Conservation (phyloP, 1,140 invertebrate genomes). For the Copidosoma floridanum region DNA sequence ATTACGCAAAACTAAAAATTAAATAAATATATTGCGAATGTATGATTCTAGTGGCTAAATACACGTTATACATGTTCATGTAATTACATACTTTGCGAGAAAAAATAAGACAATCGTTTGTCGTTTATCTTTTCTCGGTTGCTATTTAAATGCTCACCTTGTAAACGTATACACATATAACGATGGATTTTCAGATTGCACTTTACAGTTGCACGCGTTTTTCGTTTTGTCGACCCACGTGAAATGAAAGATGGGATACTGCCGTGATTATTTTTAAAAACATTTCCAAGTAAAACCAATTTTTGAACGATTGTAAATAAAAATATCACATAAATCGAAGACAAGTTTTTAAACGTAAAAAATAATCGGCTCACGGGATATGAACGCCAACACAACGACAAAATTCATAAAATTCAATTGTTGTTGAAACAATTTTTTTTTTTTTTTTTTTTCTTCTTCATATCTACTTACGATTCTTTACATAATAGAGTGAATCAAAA, state of each 20-base stretch:
- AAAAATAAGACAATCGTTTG: slow-evolving; percentile 6
- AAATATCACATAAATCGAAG: neutral
- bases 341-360: no score
- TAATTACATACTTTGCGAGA: slow-evolving; percentile 15
- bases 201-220: neutral
- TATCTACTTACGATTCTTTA: no score
- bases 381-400: no score
- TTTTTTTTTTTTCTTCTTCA: no score
- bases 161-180: slow-evolving; percentile 13
- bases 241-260: slow-evolving; percentile 3
- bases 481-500: no score
- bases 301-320: no score
- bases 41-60: neutral
- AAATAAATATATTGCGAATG: neutral
- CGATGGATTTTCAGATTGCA: slow-evolving; percentile 18
- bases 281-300: no score
- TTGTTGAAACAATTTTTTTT: no score
- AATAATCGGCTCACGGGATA: no score
- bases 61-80: slow-evolving; percentile 6
- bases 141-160: slow-evolving; percentile 21
- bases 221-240: neutral
- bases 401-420: no score
- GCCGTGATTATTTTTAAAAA: neutral
- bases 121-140: neutral
- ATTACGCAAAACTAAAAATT: neutral